These are phyloP conservation scores for Formica exsecta DNA, from an alignment of 1,140 invertebrate genomes.

Conservation along the genomic window DNA sequence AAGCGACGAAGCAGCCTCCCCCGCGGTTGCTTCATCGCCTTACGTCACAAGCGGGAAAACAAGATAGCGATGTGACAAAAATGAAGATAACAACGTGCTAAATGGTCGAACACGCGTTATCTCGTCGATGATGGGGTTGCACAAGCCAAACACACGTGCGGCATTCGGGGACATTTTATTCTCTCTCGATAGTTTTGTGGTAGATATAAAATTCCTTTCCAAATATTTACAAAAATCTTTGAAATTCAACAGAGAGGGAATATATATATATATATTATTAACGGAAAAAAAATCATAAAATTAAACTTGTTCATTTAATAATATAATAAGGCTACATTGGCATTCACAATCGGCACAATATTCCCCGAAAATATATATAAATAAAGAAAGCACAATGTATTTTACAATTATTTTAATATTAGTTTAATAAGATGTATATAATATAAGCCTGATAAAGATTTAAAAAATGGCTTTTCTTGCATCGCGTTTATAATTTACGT, in stretches of 20 bases:
- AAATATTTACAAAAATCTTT: background rate
- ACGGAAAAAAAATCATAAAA: background rate
- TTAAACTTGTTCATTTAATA: background rate
- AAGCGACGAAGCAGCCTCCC: background rate
- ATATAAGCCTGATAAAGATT: too few relatives aligned
- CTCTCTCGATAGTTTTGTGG: background rate
- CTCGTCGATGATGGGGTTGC: background rate
- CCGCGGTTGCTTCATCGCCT: constrained; percentile 5
- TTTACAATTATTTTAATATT: background rate
- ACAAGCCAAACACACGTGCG: background rate
- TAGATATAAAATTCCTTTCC: constrained; percentile 4
- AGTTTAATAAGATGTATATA: background rate
- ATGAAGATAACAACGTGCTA: constrained; percentile 1
- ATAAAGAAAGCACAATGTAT: too few relatives aligned
- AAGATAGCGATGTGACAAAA: constrained; percentile 33
- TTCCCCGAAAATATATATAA: too few relatives aligned
- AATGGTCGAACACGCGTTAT: background rate
- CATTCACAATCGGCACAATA: too few relatives aligned
- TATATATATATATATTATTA: background rate
- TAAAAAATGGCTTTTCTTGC: background rate
- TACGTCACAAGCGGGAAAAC: background rate
- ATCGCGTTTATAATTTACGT: background rate
- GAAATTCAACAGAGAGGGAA: background rate
- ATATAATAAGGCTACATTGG: too few relatives aligned
- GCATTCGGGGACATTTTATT: background rate